Evolutionary conservation across 2,113 vertebrate species (phyloP).

Genomic region (Ammodytes dubius): DNA sequence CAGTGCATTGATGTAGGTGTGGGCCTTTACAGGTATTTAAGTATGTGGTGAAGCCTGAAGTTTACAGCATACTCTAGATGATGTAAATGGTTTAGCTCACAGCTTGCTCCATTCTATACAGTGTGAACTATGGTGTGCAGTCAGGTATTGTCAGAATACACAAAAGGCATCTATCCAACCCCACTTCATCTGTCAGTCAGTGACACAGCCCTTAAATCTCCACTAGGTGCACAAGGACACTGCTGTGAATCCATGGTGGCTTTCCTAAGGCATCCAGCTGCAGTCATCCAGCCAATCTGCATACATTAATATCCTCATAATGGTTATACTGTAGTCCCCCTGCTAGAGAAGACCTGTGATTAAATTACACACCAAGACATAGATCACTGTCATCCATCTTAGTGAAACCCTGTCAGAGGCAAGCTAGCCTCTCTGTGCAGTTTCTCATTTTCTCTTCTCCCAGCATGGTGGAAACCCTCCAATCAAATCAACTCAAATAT

Average conservation of each 20-base stretch:
- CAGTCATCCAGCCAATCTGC: conserved; percentile 66
- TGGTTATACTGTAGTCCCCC: conserved; percentile 44
- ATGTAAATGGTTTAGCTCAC: conserved; percentile 22
- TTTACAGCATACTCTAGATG: not conserved
- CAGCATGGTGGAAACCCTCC: conserved; percentile 43
- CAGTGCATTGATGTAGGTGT: too few relatives aligned
- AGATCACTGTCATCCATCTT: conserved; percentile 74
- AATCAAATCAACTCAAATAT: conserved; percentile 64
- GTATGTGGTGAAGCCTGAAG: too few relatives aligned
- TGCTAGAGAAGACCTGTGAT: conserved; percentile 65
- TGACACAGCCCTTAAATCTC: conserved; percentile 19
- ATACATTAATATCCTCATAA: conserved; percentile 72
- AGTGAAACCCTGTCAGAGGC: conserved; percentile 49
- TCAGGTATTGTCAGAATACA: conserved; percentile 34
- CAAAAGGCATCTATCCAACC: conserved; percentile 38
- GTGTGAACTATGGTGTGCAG: conserved; percentile 18
- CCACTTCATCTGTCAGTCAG: conserved; percentile 52
- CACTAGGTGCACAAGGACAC: conserved; percentile 8
- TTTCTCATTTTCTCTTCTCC: not conserved
- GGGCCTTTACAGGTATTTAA: too few relatives aligned
- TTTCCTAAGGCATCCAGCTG: conserved; percentile 58
- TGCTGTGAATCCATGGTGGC: conserved; percentile 45
- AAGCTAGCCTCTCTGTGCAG: conserved; percentile 24
- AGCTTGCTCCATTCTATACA: conserved; percentile 17
- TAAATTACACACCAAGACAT: conserved; percentile 74